Conservation (phyloP, 2,888 invertebrate genomes). For the Meloe dianella region DNA sequence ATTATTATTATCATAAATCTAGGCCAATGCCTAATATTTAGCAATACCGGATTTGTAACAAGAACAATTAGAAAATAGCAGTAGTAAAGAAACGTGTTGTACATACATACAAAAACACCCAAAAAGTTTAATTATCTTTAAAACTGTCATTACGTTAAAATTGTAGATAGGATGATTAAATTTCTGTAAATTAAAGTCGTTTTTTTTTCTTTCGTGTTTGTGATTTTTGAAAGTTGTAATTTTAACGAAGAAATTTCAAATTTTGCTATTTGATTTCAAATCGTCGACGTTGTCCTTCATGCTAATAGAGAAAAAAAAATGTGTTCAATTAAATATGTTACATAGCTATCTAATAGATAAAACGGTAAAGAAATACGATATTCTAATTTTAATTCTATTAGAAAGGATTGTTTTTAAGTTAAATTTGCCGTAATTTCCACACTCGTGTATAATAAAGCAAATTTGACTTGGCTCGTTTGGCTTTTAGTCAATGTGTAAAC, state of each 20-base stretch:
- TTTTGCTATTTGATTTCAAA: neutral
- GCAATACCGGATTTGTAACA: neutral
- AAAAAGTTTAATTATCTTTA: neutral
- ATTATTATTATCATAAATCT: conserved; percentile 13
- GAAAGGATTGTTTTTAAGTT: neutral
- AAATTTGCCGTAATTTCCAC: neutral
- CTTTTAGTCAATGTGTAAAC: neutral
- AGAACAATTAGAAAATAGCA: neutral
- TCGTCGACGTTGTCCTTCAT: conserved; percentile 4
- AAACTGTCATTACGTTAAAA: neutral
- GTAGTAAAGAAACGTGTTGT: neutral
- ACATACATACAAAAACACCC: neutral
- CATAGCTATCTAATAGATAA: neutral
- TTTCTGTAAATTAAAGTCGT: neutral
- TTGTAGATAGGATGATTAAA: neutral
- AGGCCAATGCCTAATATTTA: conserved; percentile 23
- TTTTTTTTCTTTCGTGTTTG: neutral
- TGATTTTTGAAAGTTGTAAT: conserved; percentile 4
- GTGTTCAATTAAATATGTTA: neutral
- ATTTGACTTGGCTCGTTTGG: neutral
- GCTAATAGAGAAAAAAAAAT: neutral
- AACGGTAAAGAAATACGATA: neutral
- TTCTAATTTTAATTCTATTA: neutral
- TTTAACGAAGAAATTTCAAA: conserved; percentile 2
- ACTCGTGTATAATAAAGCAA: neutral